A percentile compares a stretch with the other conserved stretches of the same genome.
phyloP scores from a whole-genome alignment of 1,140 invertebrate genomes.

The Pseudomyrmex sp. region DNA sequence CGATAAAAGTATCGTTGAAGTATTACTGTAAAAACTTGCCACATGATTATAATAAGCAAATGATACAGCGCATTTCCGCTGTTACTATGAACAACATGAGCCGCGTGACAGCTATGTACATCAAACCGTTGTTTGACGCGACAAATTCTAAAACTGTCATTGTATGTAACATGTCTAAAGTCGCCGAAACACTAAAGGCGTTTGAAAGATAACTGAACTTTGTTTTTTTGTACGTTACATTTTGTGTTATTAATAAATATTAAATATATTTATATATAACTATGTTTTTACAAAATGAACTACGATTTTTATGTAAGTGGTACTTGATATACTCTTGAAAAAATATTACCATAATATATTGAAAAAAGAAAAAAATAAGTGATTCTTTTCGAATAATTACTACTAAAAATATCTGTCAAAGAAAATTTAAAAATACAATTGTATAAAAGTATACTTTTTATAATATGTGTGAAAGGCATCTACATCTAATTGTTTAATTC shows the following conservation, averaged over 20 bases:
- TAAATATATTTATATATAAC: conserved; percentile 77
- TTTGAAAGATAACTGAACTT: conserved; percentile 88
- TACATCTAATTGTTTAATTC: too few species aligned
- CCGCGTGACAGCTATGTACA: conserved; percentile 89
- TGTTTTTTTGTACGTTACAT: conserved; percentile 16
- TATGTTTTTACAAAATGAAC: conserved; percentile 82
- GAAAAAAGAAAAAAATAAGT: too few species aligned
- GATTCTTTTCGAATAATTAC: too few species aligned
- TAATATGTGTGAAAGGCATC: too few species aligned
- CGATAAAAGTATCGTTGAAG: conserved; percentile 89
- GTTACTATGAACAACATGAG: conserved; percentile 89
- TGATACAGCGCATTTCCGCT: conserved; percentile 88
- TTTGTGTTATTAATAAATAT: conserved; percentile 73
- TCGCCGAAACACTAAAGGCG: conserved; percentile 84
- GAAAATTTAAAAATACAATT: too few species aligned
- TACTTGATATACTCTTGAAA: too few species aligned
- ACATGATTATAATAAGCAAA: conserved; percentile 89
- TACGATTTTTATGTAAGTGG: too few species aligned
- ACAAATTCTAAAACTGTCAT: conserved; percentile 87
- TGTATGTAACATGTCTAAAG: conserved; percentile 92
- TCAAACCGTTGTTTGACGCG: conserved; percentile 88
- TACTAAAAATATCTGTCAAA: too few species aligned
- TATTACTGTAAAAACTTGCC: conserved; percentile 90
- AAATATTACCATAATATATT: too few species aligned
- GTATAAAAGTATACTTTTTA: too few species aligned